A percentile compares a stretch with the other conserved stretches of the same genome.
phyloP scores from a whole-genome alignment of 1,140 invertebrate species.

The Cherax quadricarinatus region DNA sequence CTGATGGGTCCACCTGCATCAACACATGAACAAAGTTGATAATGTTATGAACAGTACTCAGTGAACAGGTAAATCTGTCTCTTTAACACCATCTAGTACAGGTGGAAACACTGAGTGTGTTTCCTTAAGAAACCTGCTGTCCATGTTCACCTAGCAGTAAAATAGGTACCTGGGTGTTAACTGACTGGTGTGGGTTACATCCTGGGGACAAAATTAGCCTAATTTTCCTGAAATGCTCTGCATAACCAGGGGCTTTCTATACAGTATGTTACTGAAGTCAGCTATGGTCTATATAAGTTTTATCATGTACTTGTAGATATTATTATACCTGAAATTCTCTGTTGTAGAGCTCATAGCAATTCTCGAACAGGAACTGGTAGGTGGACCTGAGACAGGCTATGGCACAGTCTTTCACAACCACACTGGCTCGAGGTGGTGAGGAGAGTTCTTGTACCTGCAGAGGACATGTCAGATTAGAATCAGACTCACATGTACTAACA shows the following conservation, averaged over 20 bases:
- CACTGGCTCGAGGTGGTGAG: conserved; percentile 96
- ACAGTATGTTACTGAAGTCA: no score
- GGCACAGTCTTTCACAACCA: conserved; percentile 99
- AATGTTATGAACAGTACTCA: not conserved
- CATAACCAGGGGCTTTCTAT: no score
- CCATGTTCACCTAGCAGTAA: no score
- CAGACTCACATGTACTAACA: not conserved
- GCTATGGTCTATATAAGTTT: no score
- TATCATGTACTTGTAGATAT: no score
- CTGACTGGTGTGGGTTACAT: no score
- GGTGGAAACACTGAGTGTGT: no score
- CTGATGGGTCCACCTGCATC: conserved; percentile 87
- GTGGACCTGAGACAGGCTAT: conserved; percentile 98
- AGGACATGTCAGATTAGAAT: conserved; percentile 38
- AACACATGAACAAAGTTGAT: not conserved
- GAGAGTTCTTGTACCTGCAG: conserved; percentile 96
- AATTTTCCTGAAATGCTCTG: no score
- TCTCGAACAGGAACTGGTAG: conserved; percentile 98
- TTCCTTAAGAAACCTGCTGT: no score
- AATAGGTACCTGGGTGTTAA: no score
- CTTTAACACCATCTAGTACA: no score
- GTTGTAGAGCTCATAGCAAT: conserved; percentile 96
- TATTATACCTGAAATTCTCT: conserved; percentile 89
- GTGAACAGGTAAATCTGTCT: not conserved
- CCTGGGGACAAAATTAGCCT: no score